Conservation (phyloP, 2,888 invertebrate genomes). For the Corbicula japonica region DNA sequence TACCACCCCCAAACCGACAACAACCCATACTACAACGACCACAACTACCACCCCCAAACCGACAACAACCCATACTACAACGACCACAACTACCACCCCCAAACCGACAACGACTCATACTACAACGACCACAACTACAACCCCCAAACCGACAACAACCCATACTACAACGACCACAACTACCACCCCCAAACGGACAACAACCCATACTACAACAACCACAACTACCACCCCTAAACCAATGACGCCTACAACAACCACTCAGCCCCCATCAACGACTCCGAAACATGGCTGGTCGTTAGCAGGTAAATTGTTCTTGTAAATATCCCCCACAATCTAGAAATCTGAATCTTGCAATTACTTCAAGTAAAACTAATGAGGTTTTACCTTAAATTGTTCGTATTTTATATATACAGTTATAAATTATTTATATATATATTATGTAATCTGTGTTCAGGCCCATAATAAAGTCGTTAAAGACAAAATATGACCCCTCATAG, state of each 20-base stretch:
- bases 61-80: neutral
- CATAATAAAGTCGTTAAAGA: too few relatives aligned
- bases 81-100: neutral
- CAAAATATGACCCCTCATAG: too few relatives aligned
- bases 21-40: neutral
- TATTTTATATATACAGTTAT: too few relatives aligned
- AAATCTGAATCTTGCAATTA: neutral
- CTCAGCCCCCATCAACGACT: neutral
- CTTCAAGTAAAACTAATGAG: too few relatives aligned
- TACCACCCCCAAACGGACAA: neutral
- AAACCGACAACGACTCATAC: neutral
- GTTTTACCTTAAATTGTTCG: too few relatives aligned
- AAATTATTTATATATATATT: too few relatives aligned
- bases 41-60: neutral
- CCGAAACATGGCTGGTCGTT: neutral
- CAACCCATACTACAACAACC: neutral
- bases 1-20: neutral
- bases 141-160: too few relatives aligned
- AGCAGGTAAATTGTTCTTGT: conserved; percentile 4
- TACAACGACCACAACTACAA: neutral
- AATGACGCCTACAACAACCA: neutral
- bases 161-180: neutral
- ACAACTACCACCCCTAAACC: neutral
- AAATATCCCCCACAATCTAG: too few relatives aligned
- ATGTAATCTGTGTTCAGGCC: too few relatives aligned